A percentile compares a stretch with the other conserved stretches of the same genome.
phyloP scores from a whole-genome alignment of 2,888 invertebrate genomes.

The Sarcophaga subvicina region DNA sequence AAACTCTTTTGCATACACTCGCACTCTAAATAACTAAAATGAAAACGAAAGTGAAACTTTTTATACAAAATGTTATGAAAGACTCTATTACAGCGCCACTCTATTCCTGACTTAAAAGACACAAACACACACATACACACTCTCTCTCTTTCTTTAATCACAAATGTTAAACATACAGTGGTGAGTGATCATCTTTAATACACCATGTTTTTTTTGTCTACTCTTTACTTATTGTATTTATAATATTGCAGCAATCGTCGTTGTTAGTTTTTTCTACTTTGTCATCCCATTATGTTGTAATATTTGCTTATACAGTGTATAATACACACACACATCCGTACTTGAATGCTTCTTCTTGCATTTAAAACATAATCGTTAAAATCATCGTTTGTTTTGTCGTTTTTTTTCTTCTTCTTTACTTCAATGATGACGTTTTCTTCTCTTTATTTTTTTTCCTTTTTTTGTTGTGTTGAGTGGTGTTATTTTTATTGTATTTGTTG shows the following conservation, averaged over 20 bases:
- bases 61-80: constrained; percentile 50
- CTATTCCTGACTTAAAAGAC: not conserved
- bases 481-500: constrained; percentile 72
- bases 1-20: not conserved
- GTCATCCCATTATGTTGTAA: constrained; percentile 67
- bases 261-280: constrained; percentile 46
- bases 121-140: not conserved
- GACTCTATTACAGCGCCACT: constrained; percentile 33
- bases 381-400: not conserved
- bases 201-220: too few species aligned
- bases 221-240: constrained; percentile 29
- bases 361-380: constrained; percentile 44
- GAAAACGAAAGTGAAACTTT: constrained; percentile 81
- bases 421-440: constrained; percentile 62
- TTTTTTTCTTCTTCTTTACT: constrained; percentile 51
- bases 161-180: not conserved
- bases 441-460: constrained; percentile 52
- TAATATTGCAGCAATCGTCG: constrained; percentile 53
- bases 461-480: constrained; percentile 22
- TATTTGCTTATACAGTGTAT: constrained; percentile 1
- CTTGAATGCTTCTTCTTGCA: not conserved
- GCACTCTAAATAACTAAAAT: constrained; percentile 74
- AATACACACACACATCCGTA: not conserved
- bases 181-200: constrained; percentile 45
- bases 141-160: not conserved